Conservation (phyloP, 2,113 vertebrate species). For the Poicephalus meyeri region DNA sequence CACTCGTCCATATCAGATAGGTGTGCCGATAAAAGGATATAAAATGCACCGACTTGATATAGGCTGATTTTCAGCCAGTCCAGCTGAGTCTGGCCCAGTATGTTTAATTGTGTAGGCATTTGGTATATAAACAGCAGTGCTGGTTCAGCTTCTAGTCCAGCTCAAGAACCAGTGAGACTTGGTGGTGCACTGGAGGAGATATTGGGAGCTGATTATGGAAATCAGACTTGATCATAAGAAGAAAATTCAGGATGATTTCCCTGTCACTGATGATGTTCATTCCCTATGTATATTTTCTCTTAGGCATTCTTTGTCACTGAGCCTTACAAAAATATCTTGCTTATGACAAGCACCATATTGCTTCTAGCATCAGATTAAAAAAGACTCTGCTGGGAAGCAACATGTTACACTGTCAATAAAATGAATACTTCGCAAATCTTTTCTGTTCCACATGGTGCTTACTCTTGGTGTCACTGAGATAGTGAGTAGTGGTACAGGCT, state of each 20-base stretch:
- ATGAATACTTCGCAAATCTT: background rate
- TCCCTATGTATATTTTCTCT: slow-evolving; percentile 15
- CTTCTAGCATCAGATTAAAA: slow-evolving; percentile 5
- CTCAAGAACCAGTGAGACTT: background rate
- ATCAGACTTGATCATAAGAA: background rate
- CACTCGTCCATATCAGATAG: background rate
- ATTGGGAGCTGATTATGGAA: background rate
- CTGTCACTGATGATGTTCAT: background rate
- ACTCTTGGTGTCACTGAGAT: background rate
- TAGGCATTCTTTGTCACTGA: background rate
- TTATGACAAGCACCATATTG: slow-evolving; percentile 50
- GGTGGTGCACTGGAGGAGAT: background rate
- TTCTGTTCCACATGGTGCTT: background rate
- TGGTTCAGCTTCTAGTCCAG: background rate
- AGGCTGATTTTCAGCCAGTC: background rate
- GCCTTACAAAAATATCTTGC: slow-evolving; percentile 21
- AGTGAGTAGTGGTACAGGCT: background rate
- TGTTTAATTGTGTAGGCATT: background rate
- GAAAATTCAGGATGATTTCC: background rate
- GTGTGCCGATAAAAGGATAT: background rate
- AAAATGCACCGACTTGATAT: background rate
- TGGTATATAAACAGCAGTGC: background rate
- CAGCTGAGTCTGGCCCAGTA: background rate
- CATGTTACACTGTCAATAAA: slow-evolving; percentile 1
- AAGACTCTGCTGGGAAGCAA: background rate